Conservation (phyloP, 92 coral and sea anemone genomes). For the Actinernus sp. region DNA sequence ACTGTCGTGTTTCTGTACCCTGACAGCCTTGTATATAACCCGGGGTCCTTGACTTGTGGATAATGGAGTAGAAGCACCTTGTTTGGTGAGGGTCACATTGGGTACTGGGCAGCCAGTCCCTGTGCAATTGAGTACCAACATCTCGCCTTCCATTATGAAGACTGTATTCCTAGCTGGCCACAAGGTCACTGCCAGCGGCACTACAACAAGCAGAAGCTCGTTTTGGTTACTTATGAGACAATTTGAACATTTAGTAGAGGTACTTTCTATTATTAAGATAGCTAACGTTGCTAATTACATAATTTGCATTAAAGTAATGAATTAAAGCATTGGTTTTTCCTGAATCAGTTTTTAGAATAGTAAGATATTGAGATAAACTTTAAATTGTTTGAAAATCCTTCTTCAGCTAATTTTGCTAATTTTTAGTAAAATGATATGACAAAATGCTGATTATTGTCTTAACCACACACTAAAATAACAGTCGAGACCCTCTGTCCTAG, state of each 20-base stretch:
- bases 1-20: conserved; percentile 16
- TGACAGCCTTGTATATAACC: neutral
- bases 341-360: too few relatives aligned
- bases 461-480: too few relatives aligned
- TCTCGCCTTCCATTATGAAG: conserved; percentile 10
- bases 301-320: too few relatives aligned
- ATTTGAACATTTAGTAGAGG: neutral
- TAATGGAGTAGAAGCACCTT: neutral
- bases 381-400: too few relatives aligned
- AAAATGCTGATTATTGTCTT: too few relatives aligned
- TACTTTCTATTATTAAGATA: neutral
- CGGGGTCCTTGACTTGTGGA: neutral
- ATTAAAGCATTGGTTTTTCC: too few relatives aligned
- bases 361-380: too few relatives aligned
- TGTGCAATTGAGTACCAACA: conserved; percentile 28
- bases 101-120: conserved; percentile 57
- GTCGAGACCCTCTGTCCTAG: too few relatives aligned
- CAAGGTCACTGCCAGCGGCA: neutral
- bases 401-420: too few relatives aligned
- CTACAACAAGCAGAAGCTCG: neutral
- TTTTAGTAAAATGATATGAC: too few relatives aligned
- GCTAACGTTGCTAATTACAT: too few relatives aligned
- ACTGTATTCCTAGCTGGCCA: neutral
- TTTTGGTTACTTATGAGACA: too few relatives aligned
- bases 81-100: conserved; percentile 38